Base-by-base conservation (phyloP, 2,113 vertebrate genomes). In the Archilochus colubris region DNA sequence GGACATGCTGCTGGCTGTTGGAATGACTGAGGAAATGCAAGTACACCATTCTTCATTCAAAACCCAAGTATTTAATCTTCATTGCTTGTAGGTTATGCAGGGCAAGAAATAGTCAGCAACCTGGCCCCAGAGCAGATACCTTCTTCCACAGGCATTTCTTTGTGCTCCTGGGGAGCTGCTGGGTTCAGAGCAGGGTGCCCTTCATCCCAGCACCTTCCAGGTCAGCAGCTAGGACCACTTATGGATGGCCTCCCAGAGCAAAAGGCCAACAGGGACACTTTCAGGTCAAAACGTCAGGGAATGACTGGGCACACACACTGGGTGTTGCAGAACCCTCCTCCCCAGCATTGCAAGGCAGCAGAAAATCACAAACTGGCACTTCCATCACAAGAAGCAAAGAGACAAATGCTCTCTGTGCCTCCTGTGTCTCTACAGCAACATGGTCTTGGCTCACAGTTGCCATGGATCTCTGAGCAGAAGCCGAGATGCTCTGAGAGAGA, bases 1-100 rank as follows among this genome's bases (percentile, higher is more conserved):
- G 61, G 46, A 69, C 51, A 5, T 13, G 51, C 16, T 69, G n/a
- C 28, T 0, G 0, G 58, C 23, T 8, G 0, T 8, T 38, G 61
- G 40, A 63, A 66, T 67, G 15, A 24, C 25, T 73, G 55, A 6
- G 14, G 57, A 85, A 85, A 43, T 1, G 10, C 46, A 54, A 85
- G 24, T 38, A 50, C 14, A 18, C 58, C 0, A 1, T 62, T 66
- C 51, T 69, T 36, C 21, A 12, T 44, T 63, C 53, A 63, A 70
- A 93, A 36, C 0, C 2, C 12, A n/a, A 43, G 54, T n/a, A 58
- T 68, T 66, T 58, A 63, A 8, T 11, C 43, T 63, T 66, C 3
- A 5, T 43, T 53, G 33, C 10, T 61, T 33, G 14, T 6, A 40
- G 40, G 36, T n/a, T 88, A 62, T 1, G 5, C 25, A 40, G 51